phyloP scores from a whole-genome alignment of 2,888 invertebrate genomes.

The Eupithecia inturbata region DNA sequence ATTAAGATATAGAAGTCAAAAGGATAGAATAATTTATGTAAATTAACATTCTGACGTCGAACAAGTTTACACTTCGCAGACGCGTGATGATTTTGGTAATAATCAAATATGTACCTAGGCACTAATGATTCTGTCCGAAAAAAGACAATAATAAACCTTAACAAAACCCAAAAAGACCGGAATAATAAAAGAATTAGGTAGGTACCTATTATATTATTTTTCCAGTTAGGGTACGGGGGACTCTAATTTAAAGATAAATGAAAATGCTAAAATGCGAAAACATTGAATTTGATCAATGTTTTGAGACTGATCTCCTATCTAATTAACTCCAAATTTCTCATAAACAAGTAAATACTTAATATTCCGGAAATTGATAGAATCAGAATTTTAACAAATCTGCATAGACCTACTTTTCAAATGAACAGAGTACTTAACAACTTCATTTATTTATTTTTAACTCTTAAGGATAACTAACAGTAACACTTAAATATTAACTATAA shows the following conservation, averaged over 20 bases:
- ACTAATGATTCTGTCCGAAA: background rate
- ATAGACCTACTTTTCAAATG: background rate
- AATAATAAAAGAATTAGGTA: background rate
- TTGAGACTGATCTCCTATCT: background rate
- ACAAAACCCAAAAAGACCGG: background rate
- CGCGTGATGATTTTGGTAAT: background rate
- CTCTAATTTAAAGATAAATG: background rate
- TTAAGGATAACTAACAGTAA: too few species aligned
- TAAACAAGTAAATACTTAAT: background rate
- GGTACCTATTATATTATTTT: background rate
- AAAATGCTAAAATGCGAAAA: background rate
- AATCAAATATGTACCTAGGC: background rate
- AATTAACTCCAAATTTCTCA: background rate
- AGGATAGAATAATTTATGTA: background rate
- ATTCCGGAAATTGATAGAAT: background rate
- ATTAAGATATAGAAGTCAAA: background rate
- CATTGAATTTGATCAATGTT: background rate
- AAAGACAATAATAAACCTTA: background rate
- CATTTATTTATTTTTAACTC: too few species aligned
- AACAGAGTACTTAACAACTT: too few species aligned
- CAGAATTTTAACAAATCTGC: background rate
- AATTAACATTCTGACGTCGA: background rate
- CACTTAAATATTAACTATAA: too few species aligned
- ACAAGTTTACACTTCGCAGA: background rate
- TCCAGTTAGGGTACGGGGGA: background rate